These are phyloP conservation scores for Pleuronectes platessa DNA, from an alignment of 2,113 vertebrate genomes.

Conservation along the genomic window DNA sequence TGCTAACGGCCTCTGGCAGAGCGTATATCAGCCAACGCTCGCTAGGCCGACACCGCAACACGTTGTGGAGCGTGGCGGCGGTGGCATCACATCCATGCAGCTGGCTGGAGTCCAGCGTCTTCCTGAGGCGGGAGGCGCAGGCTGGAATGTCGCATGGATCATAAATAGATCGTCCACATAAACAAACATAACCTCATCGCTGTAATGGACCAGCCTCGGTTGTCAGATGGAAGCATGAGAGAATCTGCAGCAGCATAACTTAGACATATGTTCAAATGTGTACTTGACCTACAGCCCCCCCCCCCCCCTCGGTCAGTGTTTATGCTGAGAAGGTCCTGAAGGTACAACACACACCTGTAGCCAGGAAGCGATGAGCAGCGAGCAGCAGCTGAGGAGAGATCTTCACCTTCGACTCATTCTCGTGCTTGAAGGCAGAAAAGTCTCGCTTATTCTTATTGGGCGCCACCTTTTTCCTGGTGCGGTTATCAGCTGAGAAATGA, in stretches of 20 bases:
- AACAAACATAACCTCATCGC: conserved; percentile 15
- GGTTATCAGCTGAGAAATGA: conserved; percentile 88
- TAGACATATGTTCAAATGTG: too few relatives aligned
- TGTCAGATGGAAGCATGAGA: conserved; percentile 2
- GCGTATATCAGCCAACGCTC: background rate
- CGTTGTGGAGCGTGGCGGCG: conserved; percentile 5
- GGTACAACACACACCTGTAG: conserved; percentile 85
- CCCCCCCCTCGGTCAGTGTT: too few relatives aligned
- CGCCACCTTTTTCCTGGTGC: conserved; percentile 87
- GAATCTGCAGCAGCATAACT: background rate
- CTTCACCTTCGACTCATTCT: conserved; percentile 93
- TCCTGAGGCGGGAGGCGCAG: background rate
- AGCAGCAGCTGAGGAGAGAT: conserved; percentile 96
- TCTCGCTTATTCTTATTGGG: conserved; percentile 90
- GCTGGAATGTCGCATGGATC: background rate
- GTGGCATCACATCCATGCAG: conserved; percentile 2
- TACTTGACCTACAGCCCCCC: too few relatives aligned
- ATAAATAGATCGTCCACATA: conserved; percentile 29
- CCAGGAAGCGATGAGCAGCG: conserved; percentile 95
- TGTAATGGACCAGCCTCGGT: background rate
- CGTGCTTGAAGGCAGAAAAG: conserved; percentile 94
- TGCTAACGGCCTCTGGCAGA: too few relatives aligned
- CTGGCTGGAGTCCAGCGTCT: conserved; percentile 13
- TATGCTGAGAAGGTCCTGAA: too few relatives aligned
- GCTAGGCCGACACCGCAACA: conserved; percentile 24